Conservation (phyloP, 1,140 invertebrate species). For the Campoletis sonorensis region DNA sequence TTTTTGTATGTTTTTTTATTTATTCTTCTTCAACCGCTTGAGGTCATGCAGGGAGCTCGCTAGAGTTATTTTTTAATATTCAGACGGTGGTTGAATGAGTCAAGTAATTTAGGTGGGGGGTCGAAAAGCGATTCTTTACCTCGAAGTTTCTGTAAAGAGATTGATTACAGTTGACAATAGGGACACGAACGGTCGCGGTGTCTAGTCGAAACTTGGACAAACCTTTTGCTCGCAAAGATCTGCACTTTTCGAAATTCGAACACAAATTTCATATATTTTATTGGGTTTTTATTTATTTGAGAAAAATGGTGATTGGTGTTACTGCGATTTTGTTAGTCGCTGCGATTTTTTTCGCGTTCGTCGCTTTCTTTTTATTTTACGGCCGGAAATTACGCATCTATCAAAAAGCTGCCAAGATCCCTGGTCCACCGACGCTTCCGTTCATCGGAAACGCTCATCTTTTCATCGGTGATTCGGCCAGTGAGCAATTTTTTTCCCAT, state of each 20-base stretch:
- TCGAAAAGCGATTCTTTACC: neutral
- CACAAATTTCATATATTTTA: neutral
- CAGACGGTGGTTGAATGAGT: neutral
- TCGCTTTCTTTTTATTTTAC: conserved; percentile 46
- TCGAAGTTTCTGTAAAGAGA: neutral
- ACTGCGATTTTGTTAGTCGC: neutral
- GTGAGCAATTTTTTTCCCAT: conserved; percentile 62
- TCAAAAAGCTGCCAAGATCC: conserved; percentile 67
- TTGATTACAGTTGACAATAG: neutral
- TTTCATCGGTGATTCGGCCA: conserved; percentile 75
- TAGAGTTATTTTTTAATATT: neutral
- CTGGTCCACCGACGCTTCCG: conserved; percentile 77
- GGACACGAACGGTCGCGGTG: neutral
- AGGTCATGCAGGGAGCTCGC: neutral
- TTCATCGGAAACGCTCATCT: conserved; percentile 78
- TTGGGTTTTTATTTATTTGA: too few relatives aligned
- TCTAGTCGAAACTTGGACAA: neutral
- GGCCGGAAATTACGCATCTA: conserved; percentile 56
- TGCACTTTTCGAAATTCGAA: neutral
- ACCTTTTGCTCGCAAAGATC: too few relatives aligned
- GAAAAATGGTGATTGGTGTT: neutral
- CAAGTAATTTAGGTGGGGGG: neutral
- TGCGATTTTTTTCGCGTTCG: conserved; percentile 35
- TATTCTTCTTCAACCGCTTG: too few relatives aligned
- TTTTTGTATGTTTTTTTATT: neutral